phyloP scores from a whole-genome alignment of 2,113 vertebrate species.

The Nipponia nippon region DNA sequence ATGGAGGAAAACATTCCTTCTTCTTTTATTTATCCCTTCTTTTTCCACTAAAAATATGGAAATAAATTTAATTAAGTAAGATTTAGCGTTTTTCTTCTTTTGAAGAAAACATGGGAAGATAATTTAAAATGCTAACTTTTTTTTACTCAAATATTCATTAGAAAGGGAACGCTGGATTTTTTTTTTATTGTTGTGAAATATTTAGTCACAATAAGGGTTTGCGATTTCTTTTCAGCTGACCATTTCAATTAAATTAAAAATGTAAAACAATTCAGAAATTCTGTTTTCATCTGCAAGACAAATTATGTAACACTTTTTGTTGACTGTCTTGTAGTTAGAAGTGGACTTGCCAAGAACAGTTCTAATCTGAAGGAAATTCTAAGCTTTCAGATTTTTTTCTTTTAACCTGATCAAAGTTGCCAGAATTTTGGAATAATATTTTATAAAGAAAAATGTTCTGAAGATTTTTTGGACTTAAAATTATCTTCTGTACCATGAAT shows the following conservation, averaged over 20 bases:
- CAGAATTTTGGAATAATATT: background rate
- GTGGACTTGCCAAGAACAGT: background rate
- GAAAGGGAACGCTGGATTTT: background rate
- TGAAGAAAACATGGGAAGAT: background rate
- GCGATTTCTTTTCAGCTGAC: background rate
- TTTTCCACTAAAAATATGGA: background rate
- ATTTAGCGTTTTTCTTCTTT: background rate
- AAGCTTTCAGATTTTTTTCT: background rate
- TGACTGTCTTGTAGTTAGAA: background rate
- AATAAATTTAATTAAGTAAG: background rate
- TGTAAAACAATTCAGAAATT: background rate
- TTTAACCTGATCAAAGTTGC: background rate
- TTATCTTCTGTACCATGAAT: background rate
- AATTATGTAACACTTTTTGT: background rate
- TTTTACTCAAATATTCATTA: background rate
- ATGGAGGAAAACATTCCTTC: background rate
- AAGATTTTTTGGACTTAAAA: background rate
- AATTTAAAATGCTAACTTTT: background rate
- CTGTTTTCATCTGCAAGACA: background rate
- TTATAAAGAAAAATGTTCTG: background rate
- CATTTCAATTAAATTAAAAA: background rate
- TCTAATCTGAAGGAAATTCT: background rate
- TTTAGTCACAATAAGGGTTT: background rate
- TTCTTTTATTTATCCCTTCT: background rate
- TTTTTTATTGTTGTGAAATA: background rate